Conservation (phyloP, 2,113 vertebrate species). For the Pseudopodoces humilis region DNA sequence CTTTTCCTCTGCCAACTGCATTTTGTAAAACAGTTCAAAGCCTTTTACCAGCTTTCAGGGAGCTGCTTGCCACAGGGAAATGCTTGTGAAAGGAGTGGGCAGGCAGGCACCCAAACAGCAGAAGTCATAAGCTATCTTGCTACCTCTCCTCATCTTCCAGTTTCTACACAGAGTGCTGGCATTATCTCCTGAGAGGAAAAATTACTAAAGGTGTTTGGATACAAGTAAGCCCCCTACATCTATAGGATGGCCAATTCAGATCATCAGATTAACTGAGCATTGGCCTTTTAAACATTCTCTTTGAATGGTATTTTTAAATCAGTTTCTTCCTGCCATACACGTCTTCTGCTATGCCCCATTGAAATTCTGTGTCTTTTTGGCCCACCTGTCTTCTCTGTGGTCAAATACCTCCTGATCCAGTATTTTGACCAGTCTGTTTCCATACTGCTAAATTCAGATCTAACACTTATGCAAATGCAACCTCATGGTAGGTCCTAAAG, state of each 20-base stretch:
- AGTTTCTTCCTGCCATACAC: background rate
- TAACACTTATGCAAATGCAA: background rate
- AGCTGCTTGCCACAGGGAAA: constrained; percentile 58
- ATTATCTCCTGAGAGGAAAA: background rate
- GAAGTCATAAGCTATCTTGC: constrained; percentile 26
- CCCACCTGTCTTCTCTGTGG: background rate
- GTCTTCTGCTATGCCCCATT: background rate
- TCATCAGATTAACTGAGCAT: background rate
- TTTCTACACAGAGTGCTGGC: background rate
- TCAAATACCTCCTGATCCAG: background rate
- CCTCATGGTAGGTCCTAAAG: background rate
- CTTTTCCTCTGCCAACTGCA: constrained; percentile 56
- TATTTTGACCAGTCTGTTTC: background rate
- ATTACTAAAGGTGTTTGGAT: background rate
- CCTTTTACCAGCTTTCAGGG: constrained; percentile 63
- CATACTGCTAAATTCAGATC: background rate
- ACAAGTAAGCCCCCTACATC: background rate
- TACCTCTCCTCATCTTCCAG: background rate
- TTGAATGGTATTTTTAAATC: background rate
- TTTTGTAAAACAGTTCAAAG: constrained; percentile 71
- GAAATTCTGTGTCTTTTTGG: background rate
- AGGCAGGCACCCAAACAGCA: constrained; percentile 66
- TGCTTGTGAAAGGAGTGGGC: constrained; percentile 63
- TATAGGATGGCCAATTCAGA: background rate
- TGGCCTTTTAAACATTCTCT: background rate